A percentile compares a stretch with the other conserved stretches of the same genome.
Conservation (phyloP, 2,113 vertebrate species). For the Sceloporus undulatus region DNA sequence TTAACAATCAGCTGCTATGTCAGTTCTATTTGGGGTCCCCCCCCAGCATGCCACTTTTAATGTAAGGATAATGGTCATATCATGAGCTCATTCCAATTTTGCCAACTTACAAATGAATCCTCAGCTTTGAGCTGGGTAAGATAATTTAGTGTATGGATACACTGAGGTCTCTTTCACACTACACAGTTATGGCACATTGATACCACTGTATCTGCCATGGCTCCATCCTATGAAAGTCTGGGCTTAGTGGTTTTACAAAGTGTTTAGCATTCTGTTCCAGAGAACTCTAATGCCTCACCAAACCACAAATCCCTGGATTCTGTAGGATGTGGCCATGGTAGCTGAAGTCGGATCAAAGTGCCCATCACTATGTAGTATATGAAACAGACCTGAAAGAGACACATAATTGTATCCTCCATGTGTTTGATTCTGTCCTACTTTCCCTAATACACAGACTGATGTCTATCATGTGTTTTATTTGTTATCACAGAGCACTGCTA, state of each 20-base stretch:
- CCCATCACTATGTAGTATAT: no score
- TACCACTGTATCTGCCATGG: no score
- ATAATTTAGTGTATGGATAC: slow-evolving; percentile 19
- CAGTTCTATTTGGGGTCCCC: slow-evolving; percentile 54
- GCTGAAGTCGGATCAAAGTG: no score
- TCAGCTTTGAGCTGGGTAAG: slow-evolving; percentile 65
- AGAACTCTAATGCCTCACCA: no score
- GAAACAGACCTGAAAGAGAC: no score
- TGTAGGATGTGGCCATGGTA: no score
- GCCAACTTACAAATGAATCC: slow-evolving; percentile 69
- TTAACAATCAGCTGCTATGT: slow-evolving; percentile 69
- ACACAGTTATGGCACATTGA: no score
- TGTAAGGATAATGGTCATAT: slow-evolving; percentile 50
- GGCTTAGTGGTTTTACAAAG: no score
- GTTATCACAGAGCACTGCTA: slow-evolving; percentile 1
- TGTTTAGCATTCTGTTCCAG: no score
- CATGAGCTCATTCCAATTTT: slow-evolving; percentile 61
- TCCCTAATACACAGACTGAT: rapidly evolving
- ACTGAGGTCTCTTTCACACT: no score
- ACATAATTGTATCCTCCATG: neutral
- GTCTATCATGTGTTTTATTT: slow-evolving; percentile 37
- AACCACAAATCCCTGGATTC: no score
- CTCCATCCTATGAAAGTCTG: no score
- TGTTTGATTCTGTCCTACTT: slow-evolving; percentile 47
- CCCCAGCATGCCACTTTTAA: slow-evolving; percentile 62